Conservation (phyloP, 2,888 invertebrate species). For the Aphidius colemani region DNA sequence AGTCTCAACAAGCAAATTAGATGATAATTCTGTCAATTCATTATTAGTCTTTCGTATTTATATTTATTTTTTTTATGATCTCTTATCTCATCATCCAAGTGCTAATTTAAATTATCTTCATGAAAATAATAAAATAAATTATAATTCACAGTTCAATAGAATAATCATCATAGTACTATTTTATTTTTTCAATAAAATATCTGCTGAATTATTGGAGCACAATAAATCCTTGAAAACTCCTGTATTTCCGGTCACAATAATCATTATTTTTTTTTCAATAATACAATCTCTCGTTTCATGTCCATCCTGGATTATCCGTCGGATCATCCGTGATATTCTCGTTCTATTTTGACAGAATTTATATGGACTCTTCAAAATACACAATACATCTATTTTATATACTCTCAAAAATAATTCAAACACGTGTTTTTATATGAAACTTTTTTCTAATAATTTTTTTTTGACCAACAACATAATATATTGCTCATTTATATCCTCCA, state of each 20-base stretch:
- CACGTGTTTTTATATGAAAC: conserved; percentile 1
- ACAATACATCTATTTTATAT: conserved; percentile 26
- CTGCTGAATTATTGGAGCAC: background rate
- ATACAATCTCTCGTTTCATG: too few species aligned
- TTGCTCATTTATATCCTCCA: conserved; percentile 17
- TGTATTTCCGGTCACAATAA: conserved; percentile 3
- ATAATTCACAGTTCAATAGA: background rate
- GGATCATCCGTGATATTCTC: conserved; percentile 50
- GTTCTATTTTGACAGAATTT: conserved; percentile 43
- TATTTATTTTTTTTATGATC: conserved; percentile 7
- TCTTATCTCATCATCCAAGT: background rate
- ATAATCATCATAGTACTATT: background rate
- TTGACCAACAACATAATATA: conserved; percentile 1
- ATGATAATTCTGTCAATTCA: conserved; percentile 22
- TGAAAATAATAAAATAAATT: background rate
- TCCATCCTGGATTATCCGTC: conserved; percentile 37
- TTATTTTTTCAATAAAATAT: background rate
- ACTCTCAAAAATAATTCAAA: background rate
- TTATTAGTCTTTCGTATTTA: conserved; percentile 29
- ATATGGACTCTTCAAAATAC: conserved; percentile 6
- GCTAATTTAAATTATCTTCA: background rate
- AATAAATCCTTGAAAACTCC: too few species aligned
- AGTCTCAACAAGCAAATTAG: conserved; percentile 35
- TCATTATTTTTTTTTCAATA: conserved; percentile 22
- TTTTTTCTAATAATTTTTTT: background rate